Evolutionary conservation across 1,140 invertebrate genomes (phyloP), one percentile per base, ranked within the genome.

Genomic region (Atta cephalotes): DNA sequence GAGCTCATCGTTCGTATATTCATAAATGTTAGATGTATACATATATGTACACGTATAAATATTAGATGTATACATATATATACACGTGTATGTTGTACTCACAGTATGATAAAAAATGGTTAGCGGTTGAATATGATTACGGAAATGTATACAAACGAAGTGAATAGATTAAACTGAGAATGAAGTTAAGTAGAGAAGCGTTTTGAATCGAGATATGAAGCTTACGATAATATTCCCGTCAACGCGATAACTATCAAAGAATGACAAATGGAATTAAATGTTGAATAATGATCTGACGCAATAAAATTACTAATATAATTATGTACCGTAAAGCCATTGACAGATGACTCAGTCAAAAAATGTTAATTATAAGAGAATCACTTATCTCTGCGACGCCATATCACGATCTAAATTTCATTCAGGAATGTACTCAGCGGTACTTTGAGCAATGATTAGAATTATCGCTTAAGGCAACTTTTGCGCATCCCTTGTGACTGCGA

Each of bases 371-470:
- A 49, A 84, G 60, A 58, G 35, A 65, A 65, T 25, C 21, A 49
- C 10, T 87, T 65, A 66, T 74, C 51, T 65, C 39, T 49, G 78
- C 49, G 45, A 77, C 25, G 35, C 16, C 63, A 62, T 62, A 58
- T 78, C 49, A 58, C 58, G 31, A 89, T 89, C 56, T 86, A 86
- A 62, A 58, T 72, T 80, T 85, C 80, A 62, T 56, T 78, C 65
- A 85, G 74, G 78, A 90, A 80, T 91, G 87, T 90, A 90, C 84
- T 88, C 84, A 62, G 62, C 65, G 45, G 60, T 90, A 91, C 84
- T 65, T 91, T 91, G 87, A 91, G 87, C 85, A 91, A 89, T 74
- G 45, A 74, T 87, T 91, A 85, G 58, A 86, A 88, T 85, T 85
- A 74, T 85, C 82, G 81, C 71, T 90, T 88, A 90, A 91, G 90